These are phyloP conservation scores for Agrochola lychnidis DNA, from an alignment of 2,888 invertebrate species.

Conservation along the genomic window DNA sequence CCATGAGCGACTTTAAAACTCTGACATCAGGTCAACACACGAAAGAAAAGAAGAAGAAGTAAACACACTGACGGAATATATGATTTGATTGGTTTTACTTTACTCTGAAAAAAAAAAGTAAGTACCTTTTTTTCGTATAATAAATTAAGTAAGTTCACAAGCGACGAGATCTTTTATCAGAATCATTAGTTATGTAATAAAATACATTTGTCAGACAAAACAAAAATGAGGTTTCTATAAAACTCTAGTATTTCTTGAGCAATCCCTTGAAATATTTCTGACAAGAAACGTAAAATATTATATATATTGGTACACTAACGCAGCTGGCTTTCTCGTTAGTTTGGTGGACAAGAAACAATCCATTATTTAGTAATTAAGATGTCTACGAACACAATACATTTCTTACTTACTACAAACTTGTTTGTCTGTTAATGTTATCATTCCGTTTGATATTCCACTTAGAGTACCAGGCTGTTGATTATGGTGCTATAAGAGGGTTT, in stretches of 20 bases:
- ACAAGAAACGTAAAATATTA: slow-evolving; percentile 13
- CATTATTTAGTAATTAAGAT: slow-evolving; percentile 36
- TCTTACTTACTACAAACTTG: slow-evolving; percentile 12
- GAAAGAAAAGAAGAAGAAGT: too few species aligned
- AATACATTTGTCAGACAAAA: neutral
- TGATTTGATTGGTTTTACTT: too few species aligned
- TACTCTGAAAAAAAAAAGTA: neutral
- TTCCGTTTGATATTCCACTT: neutral
- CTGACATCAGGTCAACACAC: too few species aligned
- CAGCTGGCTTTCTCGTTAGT: slow-evolving; percentile 31
- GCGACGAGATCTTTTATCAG: neutral
- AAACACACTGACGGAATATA: neutral
- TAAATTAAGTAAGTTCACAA: neutral
- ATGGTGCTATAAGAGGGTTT: neutral
- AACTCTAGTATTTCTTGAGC: neutral
- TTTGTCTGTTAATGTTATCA: neutral
- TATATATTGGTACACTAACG: slow-evolving; percentile 5
- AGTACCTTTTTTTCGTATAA: neutral
- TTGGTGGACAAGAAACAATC: slow-evolving; percentile 25
- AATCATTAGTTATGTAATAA: neutral
- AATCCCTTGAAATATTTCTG: slow-evolving; percentile 5
- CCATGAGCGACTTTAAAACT: too few species aligned
- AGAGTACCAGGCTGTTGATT: neutral
- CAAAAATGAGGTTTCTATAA: neutral
- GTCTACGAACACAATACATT: slow-evolving; percentile 37